Conservation (phyloP, 2,113 vertebrate species). For the Polyodon spathula region DNA sequence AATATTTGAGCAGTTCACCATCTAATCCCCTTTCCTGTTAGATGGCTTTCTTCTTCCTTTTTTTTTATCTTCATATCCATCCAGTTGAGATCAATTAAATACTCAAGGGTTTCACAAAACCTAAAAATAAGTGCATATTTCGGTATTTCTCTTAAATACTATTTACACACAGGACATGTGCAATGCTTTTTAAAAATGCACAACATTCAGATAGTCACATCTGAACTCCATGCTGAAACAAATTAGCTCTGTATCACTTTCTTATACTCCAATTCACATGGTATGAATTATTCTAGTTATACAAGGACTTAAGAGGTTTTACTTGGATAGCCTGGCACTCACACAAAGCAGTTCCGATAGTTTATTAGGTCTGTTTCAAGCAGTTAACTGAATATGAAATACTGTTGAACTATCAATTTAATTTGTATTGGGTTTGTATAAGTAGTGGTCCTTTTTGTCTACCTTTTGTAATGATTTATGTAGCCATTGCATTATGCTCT, state of each 20-base stretch:
- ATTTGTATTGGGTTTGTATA: not conserved
- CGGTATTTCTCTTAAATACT: not conserved
- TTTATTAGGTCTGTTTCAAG: conserved; percentile 2
- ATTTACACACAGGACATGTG: conserved; percentile 7
- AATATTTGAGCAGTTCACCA: conserved; percentile 4
- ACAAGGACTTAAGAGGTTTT: too few relatives aligned
- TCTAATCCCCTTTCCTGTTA: conserved; percentile 8
- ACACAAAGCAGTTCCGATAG: not conserved
- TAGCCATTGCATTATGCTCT: not conserved
- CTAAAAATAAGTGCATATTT: conserved; percentile 4
- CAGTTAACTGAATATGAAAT: conserved; percentile 4
- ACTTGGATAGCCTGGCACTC: not conserved
- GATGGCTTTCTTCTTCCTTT: conserved; percentile 4
- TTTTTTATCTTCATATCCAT: conserved; percentile 5
- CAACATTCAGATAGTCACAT: too few relatives aligned
- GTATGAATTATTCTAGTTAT: too few relatives aligned
- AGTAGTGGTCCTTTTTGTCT: conserved; percentile 6
- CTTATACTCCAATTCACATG: too few relatives aligned
- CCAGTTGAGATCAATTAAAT: conserved; percentile 11
- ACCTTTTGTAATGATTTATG: conserved; percentile 11
- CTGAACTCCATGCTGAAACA: too few relatives aligned
- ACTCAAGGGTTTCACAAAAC: conserved; percentile 11
- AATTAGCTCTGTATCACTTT: too few relatives aligned
- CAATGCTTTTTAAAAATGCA: not conserved
- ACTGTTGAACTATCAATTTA: conserved; percentile 7